Percentiles rank a stretch among this genome's conserved stretches.
Evolutionary conservation across 2,888 invertebrate species (phyloP).

Genomic region (Habrosyne pyritoides): DNA sequence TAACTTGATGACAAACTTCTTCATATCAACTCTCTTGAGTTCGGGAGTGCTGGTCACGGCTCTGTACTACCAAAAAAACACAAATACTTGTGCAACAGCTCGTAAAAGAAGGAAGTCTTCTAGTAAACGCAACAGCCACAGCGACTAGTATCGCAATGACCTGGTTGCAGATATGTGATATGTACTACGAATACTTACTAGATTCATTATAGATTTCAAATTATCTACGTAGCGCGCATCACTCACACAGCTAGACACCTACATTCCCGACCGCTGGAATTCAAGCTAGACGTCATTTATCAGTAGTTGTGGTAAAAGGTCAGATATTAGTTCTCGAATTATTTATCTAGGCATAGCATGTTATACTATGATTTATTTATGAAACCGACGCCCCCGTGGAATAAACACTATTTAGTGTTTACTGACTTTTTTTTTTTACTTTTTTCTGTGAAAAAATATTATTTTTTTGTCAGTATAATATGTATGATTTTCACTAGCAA

Average conservation of each 20-base stretch:
- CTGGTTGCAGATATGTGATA: not conserved
- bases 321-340: too few species aligned
- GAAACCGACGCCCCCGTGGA: too few species aligned
- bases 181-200: too few species aligned
- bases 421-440: too few species aligned
- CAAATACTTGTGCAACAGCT: constrained; percentile 11
- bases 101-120: constrained; percentile 20
- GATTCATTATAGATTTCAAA: too few species aligned
- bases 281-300: not conserved
- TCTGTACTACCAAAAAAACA: constrained; percentile 84
- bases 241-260: not conserved
- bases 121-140: constrained; percentile 27
- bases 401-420: too few species aligned
- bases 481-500: too few species aligned
- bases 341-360: too few species aligned
- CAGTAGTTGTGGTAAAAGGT: not conserved
- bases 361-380: too few species aligned
- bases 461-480: too few species aligned
- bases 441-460: too few species aligned
- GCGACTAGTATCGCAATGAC: constrained; percentile 30
- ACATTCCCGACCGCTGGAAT: not conserved
- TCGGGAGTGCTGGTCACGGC: constrained; percentile 88
- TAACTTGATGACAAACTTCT: constrained; percentile 88
- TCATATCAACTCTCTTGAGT: constrained; percentile 88
- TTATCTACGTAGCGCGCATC: not conserved